Conservation (phyloP, 2,888 invertebrate species). For the Pterostichus madidus region DNA sequence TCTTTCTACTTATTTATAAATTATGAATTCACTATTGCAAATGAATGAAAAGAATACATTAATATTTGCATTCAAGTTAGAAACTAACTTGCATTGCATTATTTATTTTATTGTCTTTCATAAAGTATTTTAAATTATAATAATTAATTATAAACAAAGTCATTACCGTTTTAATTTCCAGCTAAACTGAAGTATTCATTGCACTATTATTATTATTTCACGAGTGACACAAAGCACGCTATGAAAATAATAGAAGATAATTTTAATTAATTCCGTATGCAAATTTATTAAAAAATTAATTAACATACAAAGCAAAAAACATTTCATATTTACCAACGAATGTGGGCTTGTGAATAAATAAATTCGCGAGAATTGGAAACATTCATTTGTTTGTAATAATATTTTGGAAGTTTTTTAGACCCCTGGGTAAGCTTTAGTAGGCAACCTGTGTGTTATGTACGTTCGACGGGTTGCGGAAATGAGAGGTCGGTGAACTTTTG, state of each 20-base stretch:
- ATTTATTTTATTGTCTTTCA: neutral
- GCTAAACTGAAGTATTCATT: neutral
- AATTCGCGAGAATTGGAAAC: neutral
- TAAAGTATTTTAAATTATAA: neutral
- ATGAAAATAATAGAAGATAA: constrained; percentile 45
- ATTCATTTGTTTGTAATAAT: constrained; percentile 21
- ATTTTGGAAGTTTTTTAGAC: constrained; percentile 10
- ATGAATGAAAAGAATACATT: neutral
- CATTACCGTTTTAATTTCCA: constrained; percentile 4
- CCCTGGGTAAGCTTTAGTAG: neutral
- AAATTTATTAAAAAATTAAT: constrained; percentile 57
- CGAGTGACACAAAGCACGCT: neutral
- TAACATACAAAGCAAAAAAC: constrained; percentile 49
- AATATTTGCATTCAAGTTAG: neutral
- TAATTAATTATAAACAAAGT: constrained; percentile 15
- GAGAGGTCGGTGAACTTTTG: too few species aligned
- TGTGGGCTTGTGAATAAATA: neutral
- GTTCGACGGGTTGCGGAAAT: constrained; percentile 12
- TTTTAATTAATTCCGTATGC: constrained; percentile 24
- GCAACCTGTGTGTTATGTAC: neutral
- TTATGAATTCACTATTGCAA: too few species aligned
- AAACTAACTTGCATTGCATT: neutral
- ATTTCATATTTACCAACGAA: neutral
- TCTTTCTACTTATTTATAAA: too few species aligned
- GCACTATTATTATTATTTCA: constrained; percentile 5